Evolutionary conservation across 2,797 vertebrate genomes (phyloP), one percentile per base, ranked within the genome.

Genomic region (Darevskia nairensis): DNA sequence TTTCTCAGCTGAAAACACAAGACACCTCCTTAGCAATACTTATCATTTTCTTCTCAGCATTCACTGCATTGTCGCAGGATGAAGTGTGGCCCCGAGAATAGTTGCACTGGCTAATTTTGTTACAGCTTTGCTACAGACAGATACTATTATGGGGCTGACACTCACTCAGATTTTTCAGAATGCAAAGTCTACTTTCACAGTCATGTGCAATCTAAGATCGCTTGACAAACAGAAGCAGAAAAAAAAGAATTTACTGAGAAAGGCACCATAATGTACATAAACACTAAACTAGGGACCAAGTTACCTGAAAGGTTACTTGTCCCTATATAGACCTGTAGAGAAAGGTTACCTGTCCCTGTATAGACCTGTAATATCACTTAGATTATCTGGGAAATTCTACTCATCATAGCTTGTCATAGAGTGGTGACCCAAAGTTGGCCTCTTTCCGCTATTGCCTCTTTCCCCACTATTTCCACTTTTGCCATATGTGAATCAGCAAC

Each of bases 161-260:
- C 89, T 89, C 55, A 94, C 17, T 29, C 39, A 6, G n/a, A 80
- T 64, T 80, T 66, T 86, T 84, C 25, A 32, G 21, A 87, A 55
- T 32, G n/a, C 55, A 10, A 88, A 11, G 87, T 91, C 23, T 39
- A 74, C 77, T n/a, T 80, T 75, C n/a, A 7, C 8, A 44, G 27
- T 74, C 1, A 0, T 7, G 84, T 80, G n/a, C 1, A 75, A 71
- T 44, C 74, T 1, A 87, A 0, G 80, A 3, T 59, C 41, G 87
- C 81, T 71, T 59, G 46, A n/a, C 15, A 55, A 55, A 15, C 50
- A 55, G 50, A 55, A 55, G 50, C 3, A 55, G 50, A 55, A 55
- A 91, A 80, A 69, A 88, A 23, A 5, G 0, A 0, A 86, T 82
- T 87, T 84, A 84, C 76, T 59, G 50, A 84, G 90, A 82, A 1